A percentile compares a stretch with the other conserved stretches of the same genome.
phyloP scores from a whole-genome alignment of 2,797 vertebrate genomes.

The Sebastes dallii region DNA sequence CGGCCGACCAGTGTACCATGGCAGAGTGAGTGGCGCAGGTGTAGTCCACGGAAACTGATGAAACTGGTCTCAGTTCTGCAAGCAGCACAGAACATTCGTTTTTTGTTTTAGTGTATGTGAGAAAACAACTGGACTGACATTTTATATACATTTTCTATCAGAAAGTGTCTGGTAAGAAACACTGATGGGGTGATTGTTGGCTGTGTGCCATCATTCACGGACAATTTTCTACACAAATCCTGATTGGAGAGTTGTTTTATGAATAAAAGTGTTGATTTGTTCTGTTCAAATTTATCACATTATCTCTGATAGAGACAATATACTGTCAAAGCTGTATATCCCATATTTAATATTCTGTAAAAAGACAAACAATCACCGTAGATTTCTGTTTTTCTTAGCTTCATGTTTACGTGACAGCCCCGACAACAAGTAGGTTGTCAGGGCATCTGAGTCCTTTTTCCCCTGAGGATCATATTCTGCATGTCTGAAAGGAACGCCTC shows the following conservation, averaged over 20 bases:
- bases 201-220: background rate
- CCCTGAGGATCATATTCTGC: conserved; percentile 64
- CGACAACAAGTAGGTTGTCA: conserved; percentile 44
- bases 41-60: conserved; percentile 70
- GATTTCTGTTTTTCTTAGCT: conserved; percentile 19
- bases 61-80: conserved; percentile 76
- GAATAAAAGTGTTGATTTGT: background rate
- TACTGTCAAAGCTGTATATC: background rate
- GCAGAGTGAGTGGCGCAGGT: conserved; percentile 60
- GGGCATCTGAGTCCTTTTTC: conserved; percentile 31
- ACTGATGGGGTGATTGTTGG: background rate
- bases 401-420: conserved; percentile 27
- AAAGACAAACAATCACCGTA: background rate
- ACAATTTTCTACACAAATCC: background rate
- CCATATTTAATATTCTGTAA: background rate
- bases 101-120: background rate
- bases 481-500: conserved; percentile 61
- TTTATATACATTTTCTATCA: background rate
- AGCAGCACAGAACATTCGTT: background rate
- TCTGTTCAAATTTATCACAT: background rate
- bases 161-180: background rate
- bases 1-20: conserved; percentile 66
- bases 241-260: background rate
- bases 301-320: background rate
- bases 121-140: background rate